Base-by-base conservation (phyloP, 2,888 invertebrate species). In the Pseudococcus viburni region DNA sequence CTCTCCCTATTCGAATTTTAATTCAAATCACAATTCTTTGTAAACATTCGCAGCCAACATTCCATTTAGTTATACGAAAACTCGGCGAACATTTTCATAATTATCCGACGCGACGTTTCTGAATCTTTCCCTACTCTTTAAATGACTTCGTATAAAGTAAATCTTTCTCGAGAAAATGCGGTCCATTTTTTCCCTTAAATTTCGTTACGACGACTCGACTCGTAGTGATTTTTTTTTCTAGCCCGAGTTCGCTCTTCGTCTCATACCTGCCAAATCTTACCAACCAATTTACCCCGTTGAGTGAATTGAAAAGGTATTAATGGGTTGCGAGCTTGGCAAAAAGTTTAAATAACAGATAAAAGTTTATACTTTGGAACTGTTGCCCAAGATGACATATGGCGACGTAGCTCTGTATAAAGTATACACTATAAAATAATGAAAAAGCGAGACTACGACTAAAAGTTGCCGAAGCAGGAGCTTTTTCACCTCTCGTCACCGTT, bases 261-360 rank as follows among this genome's bases (percentile, higher is more conserved):
- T 33, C 26, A 2, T 33, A 33, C 26, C 26, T 22, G 19, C 22
- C 7, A 64, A 64, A 64, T 64, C 64, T 64, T 51, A 51, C 19
- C 64, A 22, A 22, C 64, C 19, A 64, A 64, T 64, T 64, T 22
- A 19, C 22, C 22, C 19, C 19, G 64, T 64, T 64, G 64, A 64
- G 64, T 64, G 22, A 64, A 64, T 64, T 64, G 64, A 64, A 64
- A 64, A 64, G 64, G 64, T 64, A 64, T 64, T 64, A 64, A 64
- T 64, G 64, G 64, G 19, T 64, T 6, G 19, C 22, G 22, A 64
- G 64, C 19, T 64, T 22, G 19, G 64, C 64, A 22, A 64, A 64
- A 64, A 64, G 19, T 64, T 64, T 64, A 64, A 33, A 33, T 33
- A 64, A 64, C 19, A 64, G 64, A 64, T 51, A 51, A 51, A 51